phyloP scores from a whole-genome alignment of 2,888 invertebrate genomes.

The Drosophila formosana region DNA sequence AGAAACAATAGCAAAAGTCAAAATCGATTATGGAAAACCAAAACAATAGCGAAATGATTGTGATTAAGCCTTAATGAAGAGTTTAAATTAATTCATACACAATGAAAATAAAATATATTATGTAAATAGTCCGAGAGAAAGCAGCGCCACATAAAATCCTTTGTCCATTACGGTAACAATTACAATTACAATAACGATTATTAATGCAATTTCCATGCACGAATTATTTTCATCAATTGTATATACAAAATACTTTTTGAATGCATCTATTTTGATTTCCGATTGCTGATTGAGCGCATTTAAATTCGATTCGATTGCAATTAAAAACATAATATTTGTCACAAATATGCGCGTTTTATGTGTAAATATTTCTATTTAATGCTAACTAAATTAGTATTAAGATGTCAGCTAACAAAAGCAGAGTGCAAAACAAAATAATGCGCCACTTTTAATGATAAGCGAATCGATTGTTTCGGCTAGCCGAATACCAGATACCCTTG shows the following conservation, averaged over 20 bases:
- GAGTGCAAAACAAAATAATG: conserved; percentile 49
- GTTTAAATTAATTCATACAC: conserved; percentile 38
- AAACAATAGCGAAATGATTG: conserved; percentile 74
- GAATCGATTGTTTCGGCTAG: conserved; percentile 26
- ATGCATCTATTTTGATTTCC: conserved; percentile 33
- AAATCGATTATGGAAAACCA: conserved; percentile 25
- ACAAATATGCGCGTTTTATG: conserved; percentile 39
- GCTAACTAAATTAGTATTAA: conserved; percentile 68
- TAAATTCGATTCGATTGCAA: conserved; percentile 40
- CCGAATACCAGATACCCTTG: conserved; percentile 13
- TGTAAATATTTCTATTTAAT: conserved; percentile 64
- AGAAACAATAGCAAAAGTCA: conserved; percentile 55
- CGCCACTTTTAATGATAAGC: conserved; percentile 72
- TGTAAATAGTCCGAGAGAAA: conserved; percentile 56
- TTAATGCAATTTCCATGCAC: conserved; percentile 33
- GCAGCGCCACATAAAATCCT: conserved; percentile 56
- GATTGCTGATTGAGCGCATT: conserved; percentile 28
- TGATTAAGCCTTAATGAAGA: conserved; percentile 73
- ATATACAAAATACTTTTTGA: conserved; percentile 5
- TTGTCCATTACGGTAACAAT: conserved; percentile 43
- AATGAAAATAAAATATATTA: conserved; percentile 42
- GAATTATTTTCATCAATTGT: conserved; percentile 16
- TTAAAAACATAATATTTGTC: conserved; percentile 38
- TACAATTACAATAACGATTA: conserved; percentile 22
- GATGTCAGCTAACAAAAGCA: conserved; percentile 46